Base-by-base conservation (phyloP, 2,113 vertebrate genomes). In the Onychorhynchus coronatus region DNA sequence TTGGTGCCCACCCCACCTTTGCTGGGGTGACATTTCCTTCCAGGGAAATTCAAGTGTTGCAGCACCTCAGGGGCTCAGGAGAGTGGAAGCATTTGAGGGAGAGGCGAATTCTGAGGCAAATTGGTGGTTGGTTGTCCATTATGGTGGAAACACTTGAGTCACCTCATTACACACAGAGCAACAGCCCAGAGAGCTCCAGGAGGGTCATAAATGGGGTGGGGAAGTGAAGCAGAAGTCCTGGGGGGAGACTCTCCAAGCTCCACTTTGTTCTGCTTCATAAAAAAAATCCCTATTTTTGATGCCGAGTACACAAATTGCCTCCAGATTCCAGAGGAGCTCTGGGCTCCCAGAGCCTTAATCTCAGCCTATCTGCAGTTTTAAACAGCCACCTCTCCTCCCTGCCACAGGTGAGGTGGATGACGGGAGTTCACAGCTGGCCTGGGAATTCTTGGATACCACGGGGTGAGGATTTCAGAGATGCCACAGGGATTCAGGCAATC, bases 341-440 rank as follows among this genome's bases (percentile, higher is more conserved):
- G 65, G 77, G 42, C 33, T 30, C 31, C 47, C 17, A 3, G 49
- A n/a, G 25, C 4, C 39, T 87, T 21, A 19, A 65, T 44, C 68
- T 81, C 68, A 24, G 61, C 14, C 50, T 31, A 3, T 70, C 5
- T 77, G n/a, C 52, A 79, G 61, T 35, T 84, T 95, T 81, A 42
- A 82, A 71, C 2, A 27, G 7, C 50, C n/a, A 3, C 14, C 58
- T 68, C 67, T 47, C 23, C 58, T 71, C 58, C 2, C 14, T 15
- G 47, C 33, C 44, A 22, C 77, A 0, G 1, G 8, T 14, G 58
- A 35, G n/a, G 0, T 8, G 44, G 42, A 14, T 16, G 65, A 39
- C 27, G 11, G 2, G 6, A 28, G 49, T 9, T 41, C 59, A 20
- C 58, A 39, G 84, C 3, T 35, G 47, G 65, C 19, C 30, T 7